Conservation (phyloP, 1,140 invertebrate genomes). For the Drosophila sucinea region DNA sequence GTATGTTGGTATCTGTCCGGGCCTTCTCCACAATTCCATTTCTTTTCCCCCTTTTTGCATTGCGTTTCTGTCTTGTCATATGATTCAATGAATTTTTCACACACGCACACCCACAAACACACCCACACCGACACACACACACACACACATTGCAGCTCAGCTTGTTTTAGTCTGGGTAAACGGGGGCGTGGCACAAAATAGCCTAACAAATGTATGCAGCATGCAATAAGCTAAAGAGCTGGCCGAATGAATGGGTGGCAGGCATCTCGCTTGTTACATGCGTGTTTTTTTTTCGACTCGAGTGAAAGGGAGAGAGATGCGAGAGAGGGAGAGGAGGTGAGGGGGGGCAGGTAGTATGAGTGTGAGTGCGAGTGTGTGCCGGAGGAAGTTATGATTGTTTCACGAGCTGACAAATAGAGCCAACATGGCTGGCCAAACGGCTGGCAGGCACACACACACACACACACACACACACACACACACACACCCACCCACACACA, state of each 20-base stretch:
- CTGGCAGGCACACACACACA: constrained; percentile 6
- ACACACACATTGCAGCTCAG: neutral
- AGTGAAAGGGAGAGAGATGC: constrained; percentile 26
- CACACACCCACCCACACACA: neutral
- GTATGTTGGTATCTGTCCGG: constrained; percentile 39
- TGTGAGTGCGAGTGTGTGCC: constrained; percentile 5
- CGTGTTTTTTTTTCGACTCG: constrained; percentile 31
- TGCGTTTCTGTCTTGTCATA: constrained; percentile 59
- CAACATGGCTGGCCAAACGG: constrained; percentile 41
- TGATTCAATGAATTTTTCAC: constrained; percentile 80
- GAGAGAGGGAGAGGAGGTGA: constrained; percentile 28
- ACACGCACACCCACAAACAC: constrained; percentile 25
- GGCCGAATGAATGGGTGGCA: constrained; percentile 3
- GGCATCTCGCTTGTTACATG: constrained; percentile 50
- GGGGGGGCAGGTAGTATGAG: too few species aligned
- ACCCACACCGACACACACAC: constrained; percentile 24
- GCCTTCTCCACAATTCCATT: constrained; percentile 1
- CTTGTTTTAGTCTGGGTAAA: neutral
- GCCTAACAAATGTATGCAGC: constrained; percentile 75
- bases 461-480: neutral
- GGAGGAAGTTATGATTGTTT: constrained; percentile 75
- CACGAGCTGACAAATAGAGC: constrained; percentile 77
- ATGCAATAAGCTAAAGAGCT: constrained; percentile 52
- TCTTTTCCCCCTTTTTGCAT: constrained; percentile 1
- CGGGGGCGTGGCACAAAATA: constrained; percentile 51